These are phyloP conservation scores for Dolichomitus sp. DNA, from an alignment of 2,888 invertebrate species.

Conservation along the genomic window DNA sequence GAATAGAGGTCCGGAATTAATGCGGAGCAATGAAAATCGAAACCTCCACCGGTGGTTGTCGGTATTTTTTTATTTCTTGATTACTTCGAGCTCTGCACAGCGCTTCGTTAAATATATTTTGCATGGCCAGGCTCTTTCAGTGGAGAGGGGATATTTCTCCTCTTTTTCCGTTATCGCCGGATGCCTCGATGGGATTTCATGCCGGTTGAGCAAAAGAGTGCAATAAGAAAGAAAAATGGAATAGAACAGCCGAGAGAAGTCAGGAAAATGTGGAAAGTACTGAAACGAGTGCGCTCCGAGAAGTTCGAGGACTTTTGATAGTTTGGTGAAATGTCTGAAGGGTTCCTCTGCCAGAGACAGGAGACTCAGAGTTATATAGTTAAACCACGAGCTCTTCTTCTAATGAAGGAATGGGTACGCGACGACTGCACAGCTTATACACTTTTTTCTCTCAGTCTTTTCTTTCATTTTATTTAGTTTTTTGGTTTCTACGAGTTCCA, in stretches of 20 bases:
- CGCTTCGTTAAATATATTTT: slow-evolving; percentile 42
- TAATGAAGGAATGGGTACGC: slow-evolving; percentile 22
- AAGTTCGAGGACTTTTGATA: slow-evolving; percentile 43
- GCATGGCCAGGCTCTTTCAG: slow-evolving; percentile 22
- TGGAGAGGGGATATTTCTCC: slow-evolving; percentile 13
- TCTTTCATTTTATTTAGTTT: slow-evolving; percentile 9
- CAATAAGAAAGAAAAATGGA: neutral
- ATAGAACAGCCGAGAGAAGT: slow-evolving; percentile 18
- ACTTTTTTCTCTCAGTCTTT: neutral
- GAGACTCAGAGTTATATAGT: slow-evolving; percentile 41
- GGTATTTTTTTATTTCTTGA: slow-evolving; percentile 37
- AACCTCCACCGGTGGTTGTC: slow-evolving; percentile 11
- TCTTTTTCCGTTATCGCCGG: slow-evolving; percentile 18
- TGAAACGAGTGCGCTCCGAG: slow-evolving; percentile 9
- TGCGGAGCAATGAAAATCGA: slow-evolving; percentile 48
- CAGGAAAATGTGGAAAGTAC: slow-evolving; percentile 45
- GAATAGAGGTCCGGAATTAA: slow-evolving; percentile 28
- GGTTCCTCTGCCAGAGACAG: slow-evolving; percentile 18
- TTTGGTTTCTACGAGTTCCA: neutral
- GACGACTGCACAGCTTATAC: slow-evolving; percentile 7
- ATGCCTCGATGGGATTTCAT: slow-evolving; percentile 37
- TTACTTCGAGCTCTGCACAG: slow-evolving; percentile 19
- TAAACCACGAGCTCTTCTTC: slow-evolving; percentile 13
- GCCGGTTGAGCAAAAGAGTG: slow-evolving; percentile 8
- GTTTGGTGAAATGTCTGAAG: slow-evolving; percentile 28